Evolutionary conservation across 2,888 invertebrate genomes (phyloP), one percentile per base, ranked within the genome.

Genomic region (Megamerina dolium): DNA sequence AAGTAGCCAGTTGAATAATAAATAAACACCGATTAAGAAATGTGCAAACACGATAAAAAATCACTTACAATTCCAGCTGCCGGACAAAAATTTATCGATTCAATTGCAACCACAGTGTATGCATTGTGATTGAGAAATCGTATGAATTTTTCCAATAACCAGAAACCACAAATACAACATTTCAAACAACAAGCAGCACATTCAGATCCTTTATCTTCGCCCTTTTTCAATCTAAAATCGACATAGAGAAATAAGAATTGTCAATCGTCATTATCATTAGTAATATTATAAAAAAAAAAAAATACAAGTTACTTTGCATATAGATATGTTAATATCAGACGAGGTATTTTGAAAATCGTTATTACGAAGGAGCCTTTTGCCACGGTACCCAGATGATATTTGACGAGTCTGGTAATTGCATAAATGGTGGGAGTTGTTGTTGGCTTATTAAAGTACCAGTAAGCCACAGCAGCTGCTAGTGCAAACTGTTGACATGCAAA

Each of bases 341-440:
- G 77, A 13, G 95, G 92, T 44, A 96, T 74, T 74, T 95, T 94
- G 61, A 95, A 88, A 37, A 95, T 74, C 0, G 95, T 93, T 48
- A 97, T 92, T 27, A 97, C 75, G 52, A 96, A 80, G 0, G 95
- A 91, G 3, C 97, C 97, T 60, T 95, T 87, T 0, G 95, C 96
- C 4, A 95, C 84, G 0, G 96, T 92, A 12, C 97, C 97, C 59
- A 95, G 74, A 70, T 97, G 95, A 64, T 93, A 96, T 61, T 86
- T 85, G 5, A 87, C 60, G 20, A 90, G 72, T 59, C 87, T 87
- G 38, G 83, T 80, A 56, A 87, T 81, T 3, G 69, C 69, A 49
- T 69, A 70, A 37, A 59, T 41, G 2, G 69, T 68, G 2, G 87
- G 87, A 0, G 81, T 78, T 19, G 81, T 78, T 49, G 83, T 80